Evolutionary conservation across 2,113 vertebrate species (phyloP).

Genomic region (Gymnogyps californianus): DNA sequence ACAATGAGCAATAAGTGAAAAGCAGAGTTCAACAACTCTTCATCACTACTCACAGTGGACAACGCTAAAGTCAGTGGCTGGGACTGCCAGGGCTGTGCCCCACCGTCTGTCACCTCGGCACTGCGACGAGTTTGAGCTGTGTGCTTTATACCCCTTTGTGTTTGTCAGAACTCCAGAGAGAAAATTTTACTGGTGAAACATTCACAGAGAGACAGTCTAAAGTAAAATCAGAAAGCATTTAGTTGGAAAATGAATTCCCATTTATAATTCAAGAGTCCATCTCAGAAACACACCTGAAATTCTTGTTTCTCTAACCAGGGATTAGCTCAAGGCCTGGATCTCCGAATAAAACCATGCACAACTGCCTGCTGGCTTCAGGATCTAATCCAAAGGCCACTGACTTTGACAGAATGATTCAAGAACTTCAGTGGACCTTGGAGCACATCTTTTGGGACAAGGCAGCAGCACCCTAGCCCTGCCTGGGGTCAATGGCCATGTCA

Average conservation of each 20-base stretch:
- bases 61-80: rapidly evolving
- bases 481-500: not conserved
- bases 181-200: not conserved
- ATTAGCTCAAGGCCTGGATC: not conserved
- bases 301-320: not conserved
- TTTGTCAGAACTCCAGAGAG: not conserved
- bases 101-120: rapidly evolving
- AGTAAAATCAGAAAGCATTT: not conserved
- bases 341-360: not conserved
- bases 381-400: not conserved
- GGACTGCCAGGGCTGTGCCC: not conserved
- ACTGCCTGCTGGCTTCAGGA: not conserved
- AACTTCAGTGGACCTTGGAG: not conserved
- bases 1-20: not conserved
- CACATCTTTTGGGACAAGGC: not conserved
- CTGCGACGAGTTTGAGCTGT: not conserved
- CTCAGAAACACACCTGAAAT: not conserved
- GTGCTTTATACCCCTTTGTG: not conserved
- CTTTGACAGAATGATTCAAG: not conserved
- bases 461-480: not conserved
- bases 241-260: not conserved
- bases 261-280: not conserved
- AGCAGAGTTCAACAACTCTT: not conserved
- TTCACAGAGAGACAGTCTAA: not conserved
- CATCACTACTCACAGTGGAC: not conserved